Evolutionary conservation across 2,797 vertebrate genomes (phyloP).

Genomic region (Rhyacichthys aspro): DNA sequence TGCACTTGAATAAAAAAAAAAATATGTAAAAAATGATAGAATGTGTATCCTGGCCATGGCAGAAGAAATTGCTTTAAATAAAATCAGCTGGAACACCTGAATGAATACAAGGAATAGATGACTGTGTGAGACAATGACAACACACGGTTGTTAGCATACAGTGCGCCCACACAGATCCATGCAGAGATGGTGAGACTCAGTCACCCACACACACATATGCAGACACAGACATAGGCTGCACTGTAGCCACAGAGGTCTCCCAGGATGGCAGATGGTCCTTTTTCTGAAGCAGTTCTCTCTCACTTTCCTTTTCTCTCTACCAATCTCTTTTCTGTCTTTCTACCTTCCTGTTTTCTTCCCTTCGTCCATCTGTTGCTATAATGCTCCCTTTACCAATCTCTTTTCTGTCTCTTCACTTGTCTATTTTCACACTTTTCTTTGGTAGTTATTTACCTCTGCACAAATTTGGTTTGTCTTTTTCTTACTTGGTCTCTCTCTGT

Average conservation of each 20-base stretch:
- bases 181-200: slow-evolving; percentile 25
- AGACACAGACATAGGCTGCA: slow-evolving; percentile 15
- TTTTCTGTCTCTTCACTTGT: slow-evolving; percentile 14
- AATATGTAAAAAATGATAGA: too few relatives aligned
- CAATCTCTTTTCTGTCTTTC: slow-evolving; percentile 38
- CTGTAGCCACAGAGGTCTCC: slow-evolving; percentile 25
- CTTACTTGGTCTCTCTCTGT: slow-evolving; percentile 1
- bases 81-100: neutral
- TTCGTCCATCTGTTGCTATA: slow-evolving; percentile 48
- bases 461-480: neutral
- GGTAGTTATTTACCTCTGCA: neutral
- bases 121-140: slow-evolving; percentile 17
- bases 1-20: too few relatives aligned
- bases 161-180: slow-evolving; percentile 15
- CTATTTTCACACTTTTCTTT: neutral
- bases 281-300: slow-evolving; percentile 28
- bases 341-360: slow-evolving; percentile 23
- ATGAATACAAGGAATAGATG: neutral
- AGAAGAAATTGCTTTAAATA: slow-evolving; percentile 1
- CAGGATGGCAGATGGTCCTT: slow-evolving; percentile 61
- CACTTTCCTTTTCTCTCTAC: slow-evolving; percentile 27
- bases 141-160: slow-evolving; percentile 21
- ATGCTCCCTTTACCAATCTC: slow-evolving; percentile 25
- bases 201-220: slow-evolving; percentile 18
- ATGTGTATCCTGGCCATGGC: neutral